phyloP scores from a whole-genome alignment of 2,797 vertebrate species.

The Typhlichthys subterraneus region DNA sequence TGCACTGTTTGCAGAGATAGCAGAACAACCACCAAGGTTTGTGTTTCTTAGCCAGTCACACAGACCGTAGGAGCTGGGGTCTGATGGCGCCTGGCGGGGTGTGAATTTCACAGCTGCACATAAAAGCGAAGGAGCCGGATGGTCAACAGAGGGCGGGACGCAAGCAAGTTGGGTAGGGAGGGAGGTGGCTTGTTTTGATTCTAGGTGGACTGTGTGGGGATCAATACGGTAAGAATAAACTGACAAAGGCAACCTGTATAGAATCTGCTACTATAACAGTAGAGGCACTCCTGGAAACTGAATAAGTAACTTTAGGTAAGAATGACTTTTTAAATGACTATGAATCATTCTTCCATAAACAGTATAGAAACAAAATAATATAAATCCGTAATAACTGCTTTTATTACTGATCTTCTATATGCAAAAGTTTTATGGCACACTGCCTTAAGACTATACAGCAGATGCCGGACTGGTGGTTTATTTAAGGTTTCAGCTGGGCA shows the following conservation, averaged over 20 bases:
- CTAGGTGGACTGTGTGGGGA: not conserved
- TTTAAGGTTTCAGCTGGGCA: slow-evolving; percentile 53
- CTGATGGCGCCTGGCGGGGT: slow-evolving; percentile 59
- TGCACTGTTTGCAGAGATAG: slow-evolving; percentile 51
- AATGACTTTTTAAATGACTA: too few species aligned
- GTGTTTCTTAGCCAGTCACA: slow-evolving; percentile 59
- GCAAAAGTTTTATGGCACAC: slow-evolving; percentile 4
- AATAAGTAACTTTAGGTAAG: not conserved
- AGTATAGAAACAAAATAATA: not conserved
- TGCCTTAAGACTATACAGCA: slow-evolving; percentile 53
- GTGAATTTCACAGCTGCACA: slow-evolving; percentile 79
- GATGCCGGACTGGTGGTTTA: slow-evolving; percentile 55
- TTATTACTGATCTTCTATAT: slow-evolving; percentile 11
- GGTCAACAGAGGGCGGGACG: not conserved
- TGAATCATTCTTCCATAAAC: not conserved
- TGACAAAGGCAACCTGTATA: slow-evolving; percentile 14
- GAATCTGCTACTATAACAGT: not conserved
- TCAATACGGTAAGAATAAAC: slow-evolving; percentile 2
- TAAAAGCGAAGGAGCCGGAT: slow-evolving; percentile 59
- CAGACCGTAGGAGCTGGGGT: slow-evolving; percentile 48
- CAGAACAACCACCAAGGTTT: slow-evolving; percentile 42
- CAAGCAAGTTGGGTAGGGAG: not conserved
- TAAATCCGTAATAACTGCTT: slow-evolving; percentile 6
- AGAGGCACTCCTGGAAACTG: too few species aligned
- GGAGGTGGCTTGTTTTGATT: slow-evolving; percentile 44